These are phyloP conservation scores for Anguilla pacifica DNA, from an alignment of 2,797 vertebrate genomes.

Conservation along the genomic window DNA sequence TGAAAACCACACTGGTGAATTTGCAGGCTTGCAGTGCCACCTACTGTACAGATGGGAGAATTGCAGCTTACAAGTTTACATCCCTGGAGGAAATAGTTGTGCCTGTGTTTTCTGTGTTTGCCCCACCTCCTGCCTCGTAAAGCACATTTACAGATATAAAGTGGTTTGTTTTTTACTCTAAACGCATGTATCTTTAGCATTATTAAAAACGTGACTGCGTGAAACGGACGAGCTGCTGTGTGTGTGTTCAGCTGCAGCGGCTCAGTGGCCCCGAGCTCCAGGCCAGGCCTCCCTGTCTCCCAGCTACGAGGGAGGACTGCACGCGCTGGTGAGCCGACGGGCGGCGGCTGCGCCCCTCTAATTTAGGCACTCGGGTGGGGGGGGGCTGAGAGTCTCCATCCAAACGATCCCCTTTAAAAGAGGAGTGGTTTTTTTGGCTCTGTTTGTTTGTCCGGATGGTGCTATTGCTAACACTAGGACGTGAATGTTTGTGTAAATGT, in stretches of 20 bases:
- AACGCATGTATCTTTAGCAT: not conserved
- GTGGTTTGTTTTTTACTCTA: too few species aligned
- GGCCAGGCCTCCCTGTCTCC: slow-evolving; percentile 89
- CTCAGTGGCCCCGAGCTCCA: slow-evolving; percentile 89
- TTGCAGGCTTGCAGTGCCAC: slow-evolving; percentile 32
- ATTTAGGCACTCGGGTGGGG: not conserved
- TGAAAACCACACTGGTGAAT: not conserved
- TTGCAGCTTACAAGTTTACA: not conserved
- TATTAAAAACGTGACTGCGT: not conserved
- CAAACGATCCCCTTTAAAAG: too few species aligned
- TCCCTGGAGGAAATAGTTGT: not conserved
- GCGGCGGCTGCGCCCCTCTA: too few species aligned
- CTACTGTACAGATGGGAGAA: slow-evolving; percentile 34
- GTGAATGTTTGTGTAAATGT: too few species aligned
- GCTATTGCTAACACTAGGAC: too few species aligned
- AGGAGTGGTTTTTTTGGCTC: too few species aligned
- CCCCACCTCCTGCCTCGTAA: too few species aligned
- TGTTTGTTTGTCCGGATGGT: too few species aligned
- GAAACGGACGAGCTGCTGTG: too few species aligned
- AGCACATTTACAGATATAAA: too few species aligned
- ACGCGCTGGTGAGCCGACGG: slow-evolving; percentile 78
- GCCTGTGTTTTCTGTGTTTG: not conserved
- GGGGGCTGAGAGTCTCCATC: too few species aligned
- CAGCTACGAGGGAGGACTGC: slow-evolving; percentile 85
- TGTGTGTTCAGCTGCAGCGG: slow-evolving; percentile 75